phyloP scores from a whole-genome alignment of 2,113 vertebrate species.

The Excalfactoria chinensis region DNA sequence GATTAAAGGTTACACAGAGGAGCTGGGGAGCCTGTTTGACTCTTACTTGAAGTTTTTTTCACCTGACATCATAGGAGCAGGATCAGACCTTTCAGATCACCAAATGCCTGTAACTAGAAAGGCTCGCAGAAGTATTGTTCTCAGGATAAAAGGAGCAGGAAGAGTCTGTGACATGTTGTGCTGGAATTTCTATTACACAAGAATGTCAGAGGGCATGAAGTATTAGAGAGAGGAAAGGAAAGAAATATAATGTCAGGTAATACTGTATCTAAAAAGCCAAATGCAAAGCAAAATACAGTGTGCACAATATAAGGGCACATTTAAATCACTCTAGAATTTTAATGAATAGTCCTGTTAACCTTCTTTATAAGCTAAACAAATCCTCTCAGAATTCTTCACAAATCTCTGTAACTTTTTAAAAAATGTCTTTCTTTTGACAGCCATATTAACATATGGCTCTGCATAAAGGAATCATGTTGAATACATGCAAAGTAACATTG shows the following conservation, averaged over 20 bases:
- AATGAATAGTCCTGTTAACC: not conserved
- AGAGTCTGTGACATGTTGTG: not conserved
- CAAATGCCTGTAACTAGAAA: not conserved
- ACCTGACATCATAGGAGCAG: not conserved
- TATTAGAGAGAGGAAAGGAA: not conserved
- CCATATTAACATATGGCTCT: not conserved
- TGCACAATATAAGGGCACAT: not conserved
- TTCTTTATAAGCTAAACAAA: conserved; percentile 29
- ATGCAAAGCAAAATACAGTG: not conserved
- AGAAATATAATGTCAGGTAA: not conserved
- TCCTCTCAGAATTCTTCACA: conserved; percentile 45
- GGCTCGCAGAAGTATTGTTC: conserved; percentile 1
- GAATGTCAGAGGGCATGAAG: conserved; percentile 3
- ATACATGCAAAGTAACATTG: conserved; percentile 19
- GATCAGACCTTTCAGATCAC: not conserved
- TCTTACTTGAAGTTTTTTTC: conserved; percentile 27
- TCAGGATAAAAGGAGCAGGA: conserved; percentile 33
- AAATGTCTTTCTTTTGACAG: conserved; percentile 41
- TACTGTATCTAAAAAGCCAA: not conserved
- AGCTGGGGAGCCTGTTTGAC: not conserved
- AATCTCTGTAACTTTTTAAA: not conserved
- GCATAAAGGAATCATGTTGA: conserved; percentile 20
- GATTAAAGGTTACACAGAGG: not conserved
- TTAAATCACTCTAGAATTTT: conserved; percentile 37
- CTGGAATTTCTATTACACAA: conserved; percentile 40